These are phyloP conservation scores for Lamellibrachia luymesi DNA, from an alignment of 1,140 invertebrate species.

Conservation along the genomic window DNA sequence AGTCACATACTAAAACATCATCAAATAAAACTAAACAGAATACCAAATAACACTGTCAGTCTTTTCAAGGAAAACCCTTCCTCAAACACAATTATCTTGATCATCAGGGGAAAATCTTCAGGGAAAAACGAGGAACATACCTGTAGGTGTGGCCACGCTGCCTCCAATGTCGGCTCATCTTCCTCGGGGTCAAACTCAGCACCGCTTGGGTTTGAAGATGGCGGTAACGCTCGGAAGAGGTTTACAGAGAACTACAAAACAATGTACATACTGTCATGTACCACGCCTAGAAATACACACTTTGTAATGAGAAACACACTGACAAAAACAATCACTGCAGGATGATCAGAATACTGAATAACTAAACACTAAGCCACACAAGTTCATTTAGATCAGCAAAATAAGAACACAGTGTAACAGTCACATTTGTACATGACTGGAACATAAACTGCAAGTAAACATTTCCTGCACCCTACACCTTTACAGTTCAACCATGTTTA, in stretches of 20 bases:
- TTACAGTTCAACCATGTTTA: background rate
- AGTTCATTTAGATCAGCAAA: no score
- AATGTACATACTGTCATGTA: background rate
- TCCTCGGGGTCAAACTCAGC: conserved; percentile 99
- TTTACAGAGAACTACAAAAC: conserved; percentile 77
- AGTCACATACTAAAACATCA: background rate
- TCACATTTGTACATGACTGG: background rate
- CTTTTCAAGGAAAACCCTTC: background rate
- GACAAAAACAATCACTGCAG: no score
- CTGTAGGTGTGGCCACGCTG: conserved; percentile 94
- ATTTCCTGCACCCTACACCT: background rate
- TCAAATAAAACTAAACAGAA: background rate
- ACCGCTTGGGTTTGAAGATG: conserved; percentile 79
- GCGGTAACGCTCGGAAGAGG: conserved; percentile 90
- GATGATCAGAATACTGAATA: no score
- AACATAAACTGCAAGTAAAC: background rate
- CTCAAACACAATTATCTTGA: background rate
- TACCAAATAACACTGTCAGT: background rate
- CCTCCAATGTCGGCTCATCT: conserved; percentile 97
- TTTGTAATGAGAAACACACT: background rate
- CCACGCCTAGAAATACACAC: conserved; percentile 9
- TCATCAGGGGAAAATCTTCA: background rate
- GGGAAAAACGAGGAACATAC: conserved; percentile 34
- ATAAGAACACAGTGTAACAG: no score
- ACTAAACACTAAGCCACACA: no score